phyloP scores from a whole-genome alignment of 2,797 vertebrate genomes.

The Crocodylus rhombifer region DNA sequence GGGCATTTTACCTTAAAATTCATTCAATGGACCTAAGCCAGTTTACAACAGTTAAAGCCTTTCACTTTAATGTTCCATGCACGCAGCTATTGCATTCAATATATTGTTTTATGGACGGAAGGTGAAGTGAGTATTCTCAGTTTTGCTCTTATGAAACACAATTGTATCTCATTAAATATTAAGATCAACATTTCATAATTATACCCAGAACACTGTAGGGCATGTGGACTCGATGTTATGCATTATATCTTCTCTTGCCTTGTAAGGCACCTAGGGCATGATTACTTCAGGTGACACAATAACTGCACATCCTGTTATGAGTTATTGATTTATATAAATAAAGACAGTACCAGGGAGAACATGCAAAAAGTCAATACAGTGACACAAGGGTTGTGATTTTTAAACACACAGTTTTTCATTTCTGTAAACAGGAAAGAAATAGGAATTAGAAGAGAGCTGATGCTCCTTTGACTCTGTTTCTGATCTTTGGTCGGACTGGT shows the following conservation, averaged over 20 bases:
- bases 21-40: neutral
- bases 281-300: neutral
- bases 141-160: neutral
- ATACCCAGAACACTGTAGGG: neutral
- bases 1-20: neutral
- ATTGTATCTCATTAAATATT: slow-evolving; percentile 34
- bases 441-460: neutral
- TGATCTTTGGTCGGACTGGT: neutral
- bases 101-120: neutral
- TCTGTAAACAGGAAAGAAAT: neutral
- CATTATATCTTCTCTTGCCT: neutral
- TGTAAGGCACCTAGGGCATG: neutral
- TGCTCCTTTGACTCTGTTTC: no score
- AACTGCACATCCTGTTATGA: neutral
- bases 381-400: neutral
- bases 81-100: neutral
- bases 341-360: neutral
- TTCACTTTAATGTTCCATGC: neutral
- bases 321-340: neutral
- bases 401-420: neutral
- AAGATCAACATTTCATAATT: slow-evolving; percentile 14
- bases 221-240: neutral
- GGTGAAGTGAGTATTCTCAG: neutral
- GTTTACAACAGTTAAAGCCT: neutral
- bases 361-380: neutral